Evolutionary conservation across 2,113 vertebrate genomes (phyloP), one percentile per base, ranked within the genome.

Genomic region (Euleptes europaea): DNA sequence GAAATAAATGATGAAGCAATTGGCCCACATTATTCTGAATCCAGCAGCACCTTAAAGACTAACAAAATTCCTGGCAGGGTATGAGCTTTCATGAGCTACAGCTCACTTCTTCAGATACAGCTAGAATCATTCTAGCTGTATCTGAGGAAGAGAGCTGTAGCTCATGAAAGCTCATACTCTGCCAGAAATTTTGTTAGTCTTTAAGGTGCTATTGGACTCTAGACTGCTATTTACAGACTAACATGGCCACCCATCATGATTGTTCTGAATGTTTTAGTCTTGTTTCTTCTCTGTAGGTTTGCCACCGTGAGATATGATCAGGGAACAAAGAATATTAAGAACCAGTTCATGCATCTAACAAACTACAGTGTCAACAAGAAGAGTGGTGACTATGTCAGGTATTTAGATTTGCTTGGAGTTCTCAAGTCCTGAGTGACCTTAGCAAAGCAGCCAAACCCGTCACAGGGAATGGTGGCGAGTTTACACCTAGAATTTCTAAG

Each of bases 281-380:
- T 28, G 80, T 65, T 91, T 88, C 17, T 63, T 90, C 88, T 80
- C 87, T 1, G 49, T 88, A 99, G 98, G 87, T 99, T 99, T 96
- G 98, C 98, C 72, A 99, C 98, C 1, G 99, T 99, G 85, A 98
- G 98, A 82, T 99, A 99, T 60, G 97, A 99, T 89, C 97, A 95
- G 79, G 94, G 97, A 82, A 88, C 96, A 87, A 98, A 97, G 95
- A 98, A 97, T 95, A 98, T 99, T 86, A 98, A 97, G 95, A 99
- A 99, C 94, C 98, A 98, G 85, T 99, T 99, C 94, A 99, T 99
- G 98, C 98, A 99, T 91, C 97, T 99, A 83, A 99, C 98, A 51
- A 99, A 99, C 96, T 99, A 99, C 95, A 99, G 99, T 8, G 96
- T 99, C 91, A 99, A 99, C 94, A 99, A 99, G 95, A 99, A 98